Conservation (phyloP, 2,113 vertebrate species). For the Mesocricetus auratus region DNA sequence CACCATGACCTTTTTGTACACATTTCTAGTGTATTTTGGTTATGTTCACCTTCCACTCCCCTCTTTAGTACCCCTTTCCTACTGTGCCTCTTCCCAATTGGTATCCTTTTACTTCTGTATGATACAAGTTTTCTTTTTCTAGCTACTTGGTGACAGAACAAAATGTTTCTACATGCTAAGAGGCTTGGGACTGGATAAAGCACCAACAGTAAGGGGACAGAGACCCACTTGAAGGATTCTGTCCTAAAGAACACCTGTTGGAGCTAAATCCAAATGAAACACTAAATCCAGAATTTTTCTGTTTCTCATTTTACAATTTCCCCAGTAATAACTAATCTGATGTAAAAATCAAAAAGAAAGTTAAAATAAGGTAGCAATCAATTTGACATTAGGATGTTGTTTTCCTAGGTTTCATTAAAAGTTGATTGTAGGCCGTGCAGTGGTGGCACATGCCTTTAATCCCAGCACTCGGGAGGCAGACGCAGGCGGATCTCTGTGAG, state of each 20-base stretch:
- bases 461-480: too few relatives aligned
- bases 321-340: not conserved
- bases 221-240: not conserved
- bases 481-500: too few relatives aligned
- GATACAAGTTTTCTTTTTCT: constrained; percentile 6
- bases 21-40: not conserved
- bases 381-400: not conserved
- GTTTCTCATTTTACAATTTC: constrained; percentile 2
- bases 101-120: not conserved
- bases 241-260: not conserved
- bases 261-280: not conserved
- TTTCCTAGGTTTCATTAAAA: constrained; percentile 53
- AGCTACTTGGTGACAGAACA: not conserved
- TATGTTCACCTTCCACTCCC: too few relatives aligned
- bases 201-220: not conserved
- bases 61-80: not conserved
- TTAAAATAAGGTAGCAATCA: constrained; percentile 48
- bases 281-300: not conserved
- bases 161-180: not conserved
- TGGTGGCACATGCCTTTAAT: too few relatives aligned
- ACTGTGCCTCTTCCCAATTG: not conserved
- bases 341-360: not conserved
- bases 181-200: not conserved
- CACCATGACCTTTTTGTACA: not conserved
- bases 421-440: not conserved